Evolutionary conservation across 2,888 invertebrate species (phyloP), one percentile per base, ranked within the genome.

Genomic region (Imbricaverruca yamaguchii): DNA sequence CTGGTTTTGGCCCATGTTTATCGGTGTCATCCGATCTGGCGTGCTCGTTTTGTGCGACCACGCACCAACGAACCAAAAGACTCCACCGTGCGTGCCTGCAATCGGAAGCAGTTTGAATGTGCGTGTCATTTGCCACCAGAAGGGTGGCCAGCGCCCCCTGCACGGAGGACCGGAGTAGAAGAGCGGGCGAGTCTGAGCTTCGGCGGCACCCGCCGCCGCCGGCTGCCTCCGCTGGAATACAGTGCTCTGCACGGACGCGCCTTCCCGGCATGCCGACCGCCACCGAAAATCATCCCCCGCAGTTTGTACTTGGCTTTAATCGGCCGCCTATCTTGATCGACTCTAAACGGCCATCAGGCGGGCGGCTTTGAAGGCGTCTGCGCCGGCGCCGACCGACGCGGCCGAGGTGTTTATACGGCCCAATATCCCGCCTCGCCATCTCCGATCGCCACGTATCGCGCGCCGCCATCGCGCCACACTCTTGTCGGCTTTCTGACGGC

Each of bases 371-470:
- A 69, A 7, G 65, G 39, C 39, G 4, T 39, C 39, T 4, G 39
- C 4, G 69, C 39, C 39, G 69, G 8, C 13, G 15, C 23, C 23
- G 65, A 1, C 23, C 15, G 15, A 18, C 61, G 61, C 61, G 61
- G 61, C 61, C 65, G 9, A 65, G n/a, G 65, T 69, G 69, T 69
- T 69, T 69, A 69, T 69, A 69, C 69, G 25, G 39, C 25, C 69
- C 39, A 69, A 69, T 69, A 25, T 25, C 25, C 13, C 69, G 69
- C 25, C 69, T 12, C 69, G 69, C 39, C 39, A 25, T 25, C 39
- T 39, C 6, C 21, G 4, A 39, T 39, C 39, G 69, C 13, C 69
- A 15, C 69, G 13, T 69, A 69, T 69, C 69, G 13, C 69, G 61
- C 69, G 39, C 39, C 69, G 69, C 39, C 69, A 69, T 69, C 69